Evolutionary conservation across 1,140 invertebrate species (phyloP).

Genomic region (Caenorhabditis remanei): DNA sequence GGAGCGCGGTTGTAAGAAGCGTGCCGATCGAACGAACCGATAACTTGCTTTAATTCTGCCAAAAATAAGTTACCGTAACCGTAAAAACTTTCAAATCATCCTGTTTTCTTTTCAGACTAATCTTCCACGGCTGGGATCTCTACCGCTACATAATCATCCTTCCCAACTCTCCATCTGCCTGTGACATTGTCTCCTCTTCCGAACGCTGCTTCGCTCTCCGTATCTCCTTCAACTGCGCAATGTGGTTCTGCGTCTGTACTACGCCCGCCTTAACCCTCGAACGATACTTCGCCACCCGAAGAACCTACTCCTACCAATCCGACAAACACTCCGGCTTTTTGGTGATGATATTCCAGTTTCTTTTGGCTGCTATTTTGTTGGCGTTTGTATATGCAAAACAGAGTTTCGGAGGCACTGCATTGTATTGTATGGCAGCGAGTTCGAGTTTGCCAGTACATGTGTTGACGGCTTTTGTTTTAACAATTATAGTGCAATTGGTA

Average conservation of each 20-base stretch:
- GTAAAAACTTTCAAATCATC: background rate
- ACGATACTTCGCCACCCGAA: background rate
- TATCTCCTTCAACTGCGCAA: background rate
- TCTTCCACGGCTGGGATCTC: constrained; percentile 1
- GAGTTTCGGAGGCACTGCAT: background rate
- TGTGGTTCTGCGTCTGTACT: constrained; percentile 14
- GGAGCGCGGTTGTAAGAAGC: too few relatives aligned
- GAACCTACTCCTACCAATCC: background rate
- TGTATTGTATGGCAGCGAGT: background rate
- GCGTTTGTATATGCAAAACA: background rate
- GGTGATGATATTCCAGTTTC: background rate
- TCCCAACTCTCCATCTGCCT: background rate
- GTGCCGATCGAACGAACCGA: too few relatives aligned
- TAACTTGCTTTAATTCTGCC: too few relatives aligned
- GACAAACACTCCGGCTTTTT: background rate
- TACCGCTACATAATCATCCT: background rate
- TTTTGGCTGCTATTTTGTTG: background rate
- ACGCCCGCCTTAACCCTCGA: background rate
- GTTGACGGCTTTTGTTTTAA: background rate
- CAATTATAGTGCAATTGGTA: background rate
- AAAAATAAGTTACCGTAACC: background rate
- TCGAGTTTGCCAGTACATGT: background rate
- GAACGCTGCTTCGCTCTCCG: background rate
- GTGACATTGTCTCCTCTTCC: background rate
- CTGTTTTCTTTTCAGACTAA: background rate